phyloP scores from a whole-genome alignment of 1,140 invertebrate species.

The Bombus waltoni region DNA sequence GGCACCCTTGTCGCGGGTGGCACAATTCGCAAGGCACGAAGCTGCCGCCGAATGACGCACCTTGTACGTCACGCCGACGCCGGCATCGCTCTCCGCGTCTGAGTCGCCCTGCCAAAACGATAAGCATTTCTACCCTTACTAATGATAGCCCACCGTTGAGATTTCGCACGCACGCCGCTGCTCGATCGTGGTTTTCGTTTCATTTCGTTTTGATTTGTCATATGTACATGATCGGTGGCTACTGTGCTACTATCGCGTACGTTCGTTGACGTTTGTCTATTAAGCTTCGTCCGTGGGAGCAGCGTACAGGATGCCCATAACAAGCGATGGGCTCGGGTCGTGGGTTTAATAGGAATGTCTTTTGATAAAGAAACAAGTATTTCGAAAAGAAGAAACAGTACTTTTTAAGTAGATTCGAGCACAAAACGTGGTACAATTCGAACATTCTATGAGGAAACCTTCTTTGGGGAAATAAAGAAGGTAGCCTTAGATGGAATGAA shows the following conservation, averaged over 20 bases:
- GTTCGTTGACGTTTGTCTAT: background rate
- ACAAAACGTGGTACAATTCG: background rate
- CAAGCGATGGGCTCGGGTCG: no score
- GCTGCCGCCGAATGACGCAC: slow-evolving; percentile 81
- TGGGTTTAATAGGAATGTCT: no score
- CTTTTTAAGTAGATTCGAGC: background rate
- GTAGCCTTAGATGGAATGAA: background rate
- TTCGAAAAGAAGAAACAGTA: background rate
- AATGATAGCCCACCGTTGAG: slow-evolving; percentile 40
- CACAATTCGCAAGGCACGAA: slow-evolving; percentile 81
- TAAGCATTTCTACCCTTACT: slow-evolving; percentile 81
- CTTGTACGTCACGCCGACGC: slow-evolving; percentile 81
- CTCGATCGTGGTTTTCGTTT: slow-evolving; percentile 6
- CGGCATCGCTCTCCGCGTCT: slow-evolving; percentile 80
- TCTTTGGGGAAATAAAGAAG: background rate
- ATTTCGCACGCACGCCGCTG: slow-evolving; percentile 38
- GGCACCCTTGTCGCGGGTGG: slow-evolving; percentile 79
- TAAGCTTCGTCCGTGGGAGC: slow-evolving; percentile 10
- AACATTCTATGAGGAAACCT: background rate
- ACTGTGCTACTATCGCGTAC: background rate
- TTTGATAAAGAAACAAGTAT: background rate
- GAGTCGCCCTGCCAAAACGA: slow-evolving; percentile 81
- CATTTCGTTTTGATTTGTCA: background rate
- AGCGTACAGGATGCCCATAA: background rate
- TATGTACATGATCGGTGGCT: slow-evolving; percentile 2